Percentiles rank a stretch among this genome's conserved stretches.
phyloP scores from a whole-genome alignment of 2,888 invertebrate genomes.

The Drosophila kuntzei region DNA sequence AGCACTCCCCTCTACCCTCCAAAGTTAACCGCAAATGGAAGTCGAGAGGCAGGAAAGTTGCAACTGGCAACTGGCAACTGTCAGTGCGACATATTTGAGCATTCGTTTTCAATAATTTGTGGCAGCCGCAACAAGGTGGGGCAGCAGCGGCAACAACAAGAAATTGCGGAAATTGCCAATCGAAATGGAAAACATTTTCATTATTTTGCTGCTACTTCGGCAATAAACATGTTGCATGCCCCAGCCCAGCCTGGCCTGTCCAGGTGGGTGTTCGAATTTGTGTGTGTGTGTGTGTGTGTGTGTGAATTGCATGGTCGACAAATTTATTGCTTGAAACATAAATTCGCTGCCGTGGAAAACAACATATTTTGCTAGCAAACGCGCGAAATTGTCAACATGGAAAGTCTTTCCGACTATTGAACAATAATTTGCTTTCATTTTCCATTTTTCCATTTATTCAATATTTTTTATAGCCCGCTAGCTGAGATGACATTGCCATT shows the following conservation, averaged over 20 bases:
- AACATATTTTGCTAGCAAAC: constrained; percentile 60
- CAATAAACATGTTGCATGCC: constrained; percentile 67
- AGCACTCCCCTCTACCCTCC: neutral
- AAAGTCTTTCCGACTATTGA: constrained; percentile 39
- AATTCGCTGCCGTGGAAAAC: constrained; percentile 52
- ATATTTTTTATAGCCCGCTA: constrained; percentile 15
- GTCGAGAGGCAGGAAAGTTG: constrained; percentile 9
- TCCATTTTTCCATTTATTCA: constrained; percentile 3
- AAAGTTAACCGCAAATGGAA: constrained; percentile 34
- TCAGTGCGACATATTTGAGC: constrained; percentile 65
- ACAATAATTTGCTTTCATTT: constrained; percentile 23
- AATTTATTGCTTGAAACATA: constrained; percentile 55
- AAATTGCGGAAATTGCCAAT: constrained; percentile 83
- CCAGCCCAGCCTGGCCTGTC: constrained; percentile 36
- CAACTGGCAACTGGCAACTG: constrained; percentile 33
- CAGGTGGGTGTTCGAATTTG: constrained; percentile 62
- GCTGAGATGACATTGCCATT: constrained; percentile 71
- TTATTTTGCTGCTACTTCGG: constrained; percentile 59
- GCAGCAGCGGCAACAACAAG: constrained; percentile 47
- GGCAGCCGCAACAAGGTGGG: constrained; percentile 35
- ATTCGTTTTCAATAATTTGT: constrained; percentile 71
- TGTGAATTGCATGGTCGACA: constrained; percentile 33
- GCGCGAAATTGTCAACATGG: constrained; percentile 69
- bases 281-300: constrained; percentile 26
- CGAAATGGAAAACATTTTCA: constrained; percentile 83